A percentile compares a stretch with the other conserved stretches of the same genome.
phyloP scores from a whole-genome alignment of 2,113 vertebrate genomes.

The Rhombomys opimus region DNA sequence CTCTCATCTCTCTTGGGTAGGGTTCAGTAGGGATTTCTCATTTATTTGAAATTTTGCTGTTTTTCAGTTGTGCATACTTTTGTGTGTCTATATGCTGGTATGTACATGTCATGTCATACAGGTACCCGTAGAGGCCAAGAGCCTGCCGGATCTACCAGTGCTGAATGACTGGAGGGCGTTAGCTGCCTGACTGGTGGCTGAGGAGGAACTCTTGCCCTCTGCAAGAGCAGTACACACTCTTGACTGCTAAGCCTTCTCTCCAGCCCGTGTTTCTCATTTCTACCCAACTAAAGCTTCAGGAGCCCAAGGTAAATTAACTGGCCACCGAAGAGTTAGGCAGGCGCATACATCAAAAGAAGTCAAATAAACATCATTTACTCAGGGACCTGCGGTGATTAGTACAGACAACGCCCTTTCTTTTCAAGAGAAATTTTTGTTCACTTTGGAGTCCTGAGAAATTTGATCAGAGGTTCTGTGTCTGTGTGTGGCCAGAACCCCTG shows the following conservation, averaged over 20 bases:
- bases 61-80: background rate
- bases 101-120: no score
- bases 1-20: background rate
- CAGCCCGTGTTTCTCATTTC: background rate
- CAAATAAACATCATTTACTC: background rate
- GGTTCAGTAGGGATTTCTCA: background rate
- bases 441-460: conserved; percentile 26
- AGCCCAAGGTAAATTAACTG: background rate
- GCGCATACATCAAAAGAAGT: background rate
- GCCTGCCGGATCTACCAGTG: background rate
- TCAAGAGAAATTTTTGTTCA: background rate
- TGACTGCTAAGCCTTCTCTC: background rate
- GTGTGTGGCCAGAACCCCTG: background rate
- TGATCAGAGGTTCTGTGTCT: background rate
- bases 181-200: background rate
- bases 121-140: no score
- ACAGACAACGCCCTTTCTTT: background rate
- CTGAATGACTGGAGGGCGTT: no score
- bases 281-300: background rate
- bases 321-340: background rate
- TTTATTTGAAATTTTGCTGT: background rate
- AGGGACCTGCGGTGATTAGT: background rate
- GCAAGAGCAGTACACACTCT: background rate
- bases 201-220: background rate
- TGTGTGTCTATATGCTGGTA: background rate